A percentile compares a stretch with the other conserved stretches of the same genome.
phyloP scores from a whole-genome alignment of 2,797 vertebrate genomes.

The Varecia variegata region DNA sequence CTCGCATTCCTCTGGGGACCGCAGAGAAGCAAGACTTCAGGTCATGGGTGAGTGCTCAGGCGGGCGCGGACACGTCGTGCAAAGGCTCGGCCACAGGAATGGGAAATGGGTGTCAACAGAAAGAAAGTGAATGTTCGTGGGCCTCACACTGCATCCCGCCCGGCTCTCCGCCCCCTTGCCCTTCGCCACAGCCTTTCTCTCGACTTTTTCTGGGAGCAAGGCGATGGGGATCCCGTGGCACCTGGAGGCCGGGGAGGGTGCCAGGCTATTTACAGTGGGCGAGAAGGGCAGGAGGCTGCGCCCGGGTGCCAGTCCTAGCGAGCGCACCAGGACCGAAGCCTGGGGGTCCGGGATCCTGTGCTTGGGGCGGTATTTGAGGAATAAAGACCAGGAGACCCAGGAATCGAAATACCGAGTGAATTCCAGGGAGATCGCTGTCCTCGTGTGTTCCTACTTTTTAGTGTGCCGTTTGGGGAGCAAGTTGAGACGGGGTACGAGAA shows the following conservation, averaged over 20 bases:
- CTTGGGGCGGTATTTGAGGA: background rate
- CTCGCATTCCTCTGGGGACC: background rate
- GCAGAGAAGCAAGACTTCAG: background rate
- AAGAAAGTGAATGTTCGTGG: background rate
- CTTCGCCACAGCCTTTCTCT: background rate
- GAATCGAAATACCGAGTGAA: no score
- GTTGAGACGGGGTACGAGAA: background rate
- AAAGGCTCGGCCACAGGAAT: background rate
- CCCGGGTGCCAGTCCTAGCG: no score
- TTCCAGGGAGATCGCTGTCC: no score
- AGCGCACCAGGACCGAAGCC: fast-evolving
- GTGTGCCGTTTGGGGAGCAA: background rate
- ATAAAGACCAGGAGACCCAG: background rate
- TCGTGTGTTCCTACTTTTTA: background rate
- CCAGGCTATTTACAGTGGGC: background rate
- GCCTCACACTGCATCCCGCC: background rate
- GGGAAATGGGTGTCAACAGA: background rate
- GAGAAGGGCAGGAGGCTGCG: background rate
- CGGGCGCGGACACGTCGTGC: no score
- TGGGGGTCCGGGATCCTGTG: background rate
- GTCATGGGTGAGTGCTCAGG: conserved; percentile 73
- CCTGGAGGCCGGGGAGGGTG: background rate
- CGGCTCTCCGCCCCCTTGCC: background rate
- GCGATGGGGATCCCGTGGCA: background rate
- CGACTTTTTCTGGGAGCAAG: background rate